phyloP scores from a whole-genome alignment of 2,113 vertebrate genomes.

The Seriola quinqueradiata region DNA sequence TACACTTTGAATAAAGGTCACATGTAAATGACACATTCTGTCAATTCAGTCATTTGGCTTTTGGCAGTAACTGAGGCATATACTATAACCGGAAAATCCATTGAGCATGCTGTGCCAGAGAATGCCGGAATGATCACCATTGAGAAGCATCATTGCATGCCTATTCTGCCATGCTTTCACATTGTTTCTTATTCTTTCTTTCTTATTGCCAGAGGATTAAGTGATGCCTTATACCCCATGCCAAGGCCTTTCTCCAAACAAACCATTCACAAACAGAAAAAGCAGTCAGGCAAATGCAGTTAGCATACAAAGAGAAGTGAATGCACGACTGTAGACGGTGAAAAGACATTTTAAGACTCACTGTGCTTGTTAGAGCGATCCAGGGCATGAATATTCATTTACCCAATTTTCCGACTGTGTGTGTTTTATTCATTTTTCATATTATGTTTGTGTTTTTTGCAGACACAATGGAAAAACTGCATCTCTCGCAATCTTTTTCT shows the following conservation, averaged over 20 bases:
- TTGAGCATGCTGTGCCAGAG: constrained; percentile 59
- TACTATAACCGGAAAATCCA: constrained; percentile 66
- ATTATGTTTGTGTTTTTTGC: constrained; percentile 59
- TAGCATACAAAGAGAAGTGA: constrained; percentile 69
- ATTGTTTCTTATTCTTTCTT: constrained; percentile 74
- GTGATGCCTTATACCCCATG: constrained; percentile 74
- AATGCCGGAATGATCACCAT: constrained; percentile 70
- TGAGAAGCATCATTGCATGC: constrained; percentile 75
- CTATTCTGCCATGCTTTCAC: constrained; percentile 75
- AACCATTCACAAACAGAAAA: constrained; percentile 80
- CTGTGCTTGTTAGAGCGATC: constrained; percentile 67
- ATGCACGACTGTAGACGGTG: constrained; percentile 63
- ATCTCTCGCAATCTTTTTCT: constrained; percentile 3
- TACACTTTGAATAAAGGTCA: constrained; percentile 50
- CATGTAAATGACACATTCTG: constrained; percentile 53
- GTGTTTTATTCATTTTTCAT: constrained; percentile 71
- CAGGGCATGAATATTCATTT: constrained; percentile 79
- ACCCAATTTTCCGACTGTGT: constrained; percentile 54
- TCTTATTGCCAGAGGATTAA: constrained; percentile 77
- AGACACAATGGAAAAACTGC: constrained; percentile 43
- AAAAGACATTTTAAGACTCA: constrained; percentile 72
- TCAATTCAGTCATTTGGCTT: constrained; percentile 52
- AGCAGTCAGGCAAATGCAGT: constrained; percentile 80
- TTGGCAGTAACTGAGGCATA: constrained; percentile 64
- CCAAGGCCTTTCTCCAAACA: constrained; percentile 78